phyloP scores from a whole-genome alignment of 2,888 invertebrate genomes.

The Calliopum simillimum region DNA sequence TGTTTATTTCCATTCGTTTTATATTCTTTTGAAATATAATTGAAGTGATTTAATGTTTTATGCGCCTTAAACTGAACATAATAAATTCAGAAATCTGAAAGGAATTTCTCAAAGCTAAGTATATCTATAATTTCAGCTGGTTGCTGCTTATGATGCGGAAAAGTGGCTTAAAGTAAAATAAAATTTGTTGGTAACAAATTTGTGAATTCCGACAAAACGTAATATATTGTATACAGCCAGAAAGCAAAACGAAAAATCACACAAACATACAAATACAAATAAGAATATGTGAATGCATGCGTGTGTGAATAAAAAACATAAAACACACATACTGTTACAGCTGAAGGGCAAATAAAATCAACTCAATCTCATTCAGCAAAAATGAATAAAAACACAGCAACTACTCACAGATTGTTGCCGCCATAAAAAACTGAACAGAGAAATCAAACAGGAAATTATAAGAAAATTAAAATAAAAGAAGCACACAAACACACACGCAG shows the following conservation, averaged over 20 bases:
- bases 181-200: no score
- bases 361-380: neutral
- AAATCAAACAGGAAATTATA: neutral
- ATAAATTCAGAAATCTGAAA: no score
- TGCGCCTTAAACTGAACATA: no score
- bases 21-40: no score
- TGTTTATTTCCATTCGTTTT: no score
- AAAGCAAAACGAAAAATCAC: slow-evolving; percentile 42
- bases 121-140: no score
- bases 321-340: neutral
- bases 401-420: slow-evolving; percentile 22
- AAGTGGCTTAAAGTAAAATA: no score
- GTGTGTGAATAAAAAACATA: slow-evolving; percentile 8
- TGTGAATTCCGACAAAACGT: no score
- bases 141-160: no score
- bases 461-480: neutral
- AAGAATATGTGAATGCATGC: neutral
- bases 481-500: slow-evolving; percentile 20
- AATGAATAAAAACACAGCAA: slow-evolving; percentile 14
- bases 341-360: neutral
- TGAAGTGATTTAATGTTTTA: no score
- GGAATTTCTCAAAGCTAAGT: no score
- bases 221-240: neutral
- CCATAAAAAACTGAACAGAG: neutral
- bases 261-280: slow-evolving; percentile 5